Base-by-base conservation (phyloP, 2,888 invertebrate species). In the Alsophila aescularia region DNA sequence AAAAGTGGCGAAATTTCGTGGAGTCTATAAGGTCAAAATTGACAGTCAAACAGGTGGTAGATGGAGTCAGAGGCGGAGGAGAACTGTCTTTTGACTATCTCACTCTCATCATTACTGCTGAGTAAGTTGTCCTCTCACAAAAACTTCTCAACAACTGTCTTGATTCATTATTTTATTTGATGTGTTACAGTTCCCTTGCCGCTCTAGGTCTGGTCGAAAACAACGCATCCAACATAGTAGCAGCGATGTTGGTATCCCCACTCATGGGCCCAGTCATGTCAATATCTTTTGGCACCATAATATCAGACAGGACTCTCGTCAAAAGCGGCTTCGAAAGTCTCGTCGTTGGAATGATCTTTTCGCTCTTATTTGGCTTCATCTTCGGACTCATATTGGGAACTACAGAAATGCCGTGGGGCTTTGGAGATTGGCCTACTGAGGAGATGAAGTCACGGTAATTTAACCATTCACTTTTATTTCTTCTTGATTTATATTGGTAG, bases 211-310 rank as follows among this genome's bases (percentile, higher is more conserved):
- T 97, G 34, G 94, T 96, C 16, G 97, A 97, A 81, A 96, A 96
- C 85, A 96, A 96, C 75, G 94, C 96, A 5, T 96, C 97, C 0
- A 95, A 96, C 69, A 95, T 97, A 61, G 94, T 95, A 15, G 95
- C 95, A 18, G 95, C 95, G 18, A 95, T 95, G 95, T 81, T 95
- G 69, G 95, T 96, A 0, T 95, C 95, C 1, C 95, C 95, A 0
- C 89, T 96, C 9, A 95, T 95, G 95, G 96, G 96, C 0, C 97
- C 97, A 0, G 96, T 97, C 10, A 95, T 97, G 94, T 96, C 96
- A n/a, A 94, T 96, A 62, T 96, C 96, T 48, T 97, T 97, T 78
- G 97, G 96, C 6, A 93, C 95, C 15, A 95, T 96, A 58, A 96
- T 97, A 68, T 93, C 95, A 18, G 96, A 96, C 77, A 85, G 93